Percentiles rank a stretch among this genome's conserved stretches.
phyloP scores from a whole-genome alignment of 2,888 invertebrate genomes.

The Drosophila testacea region DNA sequence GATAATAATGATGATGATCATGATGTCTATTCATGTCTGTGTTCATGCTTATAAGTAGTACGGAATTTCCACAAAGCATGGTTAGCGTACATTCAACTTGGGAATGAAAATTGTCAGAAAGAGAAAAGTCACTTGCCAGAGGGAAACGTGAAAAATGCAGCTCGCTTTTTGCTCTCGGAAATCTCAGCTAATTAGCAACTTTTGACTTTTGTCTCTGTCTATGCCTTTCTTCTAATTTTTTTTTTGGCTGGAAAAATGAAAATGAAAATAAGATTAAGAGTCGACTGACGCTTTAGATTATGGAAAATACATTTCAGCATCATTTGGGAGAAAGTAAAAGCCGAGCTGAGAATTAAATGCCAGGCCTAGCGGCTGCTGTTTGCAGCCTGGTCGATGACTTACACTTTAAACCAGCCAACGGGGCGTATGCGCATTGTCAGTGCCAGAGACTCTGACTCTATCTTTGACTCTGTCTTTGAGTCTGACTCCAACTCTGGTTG shows the following conservation, averaged over 20 bases:
- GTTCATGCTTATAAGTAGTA: slow-evolving; percentile 67
- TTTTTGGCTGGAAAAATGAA: slow-evolving; percentile 62
- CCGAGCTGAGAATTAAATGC: slow-evolving; percentile 75
- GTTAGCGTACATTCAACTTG: slow-evolving; percentile 75
- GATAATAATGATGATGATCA: slow-evolving; percentile 40
- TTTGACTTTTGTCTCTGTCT: slow-evolving; percentile 53
- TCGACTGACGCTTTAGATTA: slow-evolving; percentile 43
- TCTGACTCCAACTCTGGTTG: neutral
- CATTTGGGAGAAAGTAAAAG: slow-evolving; percentile 82
- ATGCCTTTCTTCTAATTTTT: slow-evolving; percentile 71
- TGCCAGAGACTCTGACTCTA: slow-evolving; percentile 5
- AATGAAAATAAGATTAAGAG: slow-evolving; percentile 49
- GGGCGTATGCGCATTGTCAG: slow-evolving; percentile 75
- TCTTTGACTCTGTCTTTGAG: neutral
- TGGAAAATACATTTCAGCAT: slow-evolving; percentile 62
- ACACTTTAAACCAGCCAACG: slow-evolving; percentile 59
- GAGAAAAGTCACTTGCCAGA: slow-evolving; percentile 55
- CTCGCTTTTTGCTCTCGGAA: slow-evolving; percentile 35
- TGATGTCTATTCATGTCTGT: slow-evolving; percentile 22
- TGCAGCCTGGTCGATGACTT: slow-evolving; percentile 74
- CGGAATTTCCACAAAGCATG: slow-evolving; percentile 76
- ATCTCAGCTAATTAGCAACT: slow-evolving; percentile 72
- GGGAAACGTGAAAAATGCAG: slow-evolving; percentile 49
- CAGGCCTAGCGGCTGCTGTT: slow-evolving; percentile 33
- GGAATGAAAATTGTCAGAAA: slow-evolving; percentile 55